Percentiles rank a stretch among this genome's conserved stretches.
These are phyloP conservation scores for Yponomeuta plumbellus DNA, from an alignment of 2,888 invertebrate species.

Conservation along the genomic window DNA sequence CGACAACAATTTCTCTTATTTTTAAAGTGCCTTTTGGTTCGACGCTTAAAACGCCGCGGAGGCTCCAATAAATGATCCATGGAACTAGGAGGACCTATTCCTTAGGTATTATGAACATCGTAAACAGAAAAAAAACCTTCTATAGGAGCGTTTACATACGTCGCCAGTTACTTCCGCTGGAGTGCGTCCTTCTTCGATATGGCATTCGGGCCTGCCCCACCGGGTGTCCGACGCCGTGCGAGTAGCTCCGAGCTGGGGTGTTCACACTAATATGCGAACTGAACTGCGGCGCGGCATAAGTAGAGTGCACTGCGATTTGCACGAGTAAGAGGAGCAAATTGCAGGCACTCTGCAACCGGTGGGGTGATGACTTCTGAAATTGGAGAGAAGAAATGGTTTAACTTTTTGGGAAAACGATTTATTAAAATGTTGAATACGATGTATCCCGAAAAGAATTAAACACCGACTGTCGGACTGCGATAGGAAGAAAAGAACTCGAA, in stretches of 20 bases:
- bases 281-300: conserved; percentile 51
- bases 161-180: conserved; percentile 27
- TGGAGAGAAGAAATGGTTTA: neutral
- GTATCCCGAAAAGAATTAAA: neutral
- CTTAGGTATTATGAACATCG: too few species aligned
- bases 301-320: conserved; percentile 32
- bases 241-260: conserved; percentile 62
- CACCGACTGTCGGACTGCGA: too few species aligned
- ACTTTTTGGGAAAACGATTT: neutral
- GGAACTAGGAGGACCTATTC: too few species aligned
- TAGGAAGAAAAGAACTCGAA: too few species aligned
- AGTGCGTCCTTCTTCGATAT: conserved; percentile 26
- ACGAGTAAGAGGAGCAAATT: conserved; percentile 33
- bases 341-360: conserved; percentile 16
- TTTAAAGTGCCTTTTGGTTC: too few species aligned
- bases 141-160: conserved; percentile 32
- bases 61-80: too few species aligned
- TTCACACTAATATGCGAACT: conserved; percentile 64
- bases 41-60: too few species aligned
- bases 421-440: too few species aligned
- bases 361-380: conserved; percentile 1
- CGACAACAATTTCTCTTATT: too few species aligned
- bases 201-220: conserved; percentile 34
- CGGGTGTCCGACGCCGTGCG: conserved; percentile 67
- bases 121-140: neutral